These are phyloP conservation scores for Drosophila novamexicana DNA, from an alignment of 1,140 invertebrate species.

Conservation along the genomic window DNA sequence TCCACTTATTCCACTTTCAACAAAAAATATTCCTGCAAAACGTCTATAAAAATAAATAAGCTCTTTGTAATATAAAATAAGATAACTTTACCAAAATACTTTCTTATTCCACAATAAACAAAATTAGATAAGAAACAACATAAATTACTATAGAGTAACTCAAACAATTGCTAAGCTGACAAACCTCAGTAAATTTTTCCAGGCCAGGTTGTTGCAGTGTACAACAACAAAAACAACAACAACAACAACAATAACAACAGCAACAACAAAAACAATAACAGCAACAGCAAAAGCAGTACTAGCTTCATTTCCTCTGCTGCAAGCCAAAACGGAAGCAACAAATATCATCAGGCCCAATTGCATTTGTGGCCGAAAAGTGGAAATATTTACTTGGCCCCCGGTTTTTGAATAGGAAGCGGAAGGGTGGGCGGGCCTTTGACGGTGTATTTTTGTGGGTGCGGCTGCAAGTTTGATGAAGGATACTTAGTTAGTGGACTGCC, in stretches of 20 bases:
- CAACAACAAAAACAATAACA: conserved; percentile 27
- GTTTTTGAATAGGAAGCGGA: conserved; percentile 15
- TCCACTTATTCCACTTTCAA: too few species aligned
- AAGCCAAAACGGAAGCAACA: conserved; percentile 76
- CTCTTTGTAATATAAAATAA: neutral
- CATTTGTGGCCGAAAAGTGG: conserved; percentile 80
- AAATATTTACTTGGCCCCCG: conserved; percentile 69
- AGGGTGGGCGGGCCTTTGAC: neutral
- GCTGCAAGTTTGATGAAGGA: conserved; percentile 35
- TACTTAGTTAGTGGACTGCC: conserved; percentile 42
- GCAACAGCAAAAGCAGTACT: conserved; percentile 39
- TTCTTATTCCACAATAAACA: conserved; percentile 1
- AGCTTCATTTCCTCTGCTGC: conserved; percentile 71
- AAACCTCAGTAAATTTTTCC: conserved; percentile 5
- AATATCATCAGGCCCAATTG: conserved; percentile 82
- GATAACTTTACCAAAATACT: neutral
- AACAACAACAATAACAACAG: conserved; percentile 15
- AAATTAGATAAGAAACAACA: neutral
- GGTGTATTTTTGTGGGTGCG: conserved; percentile 8
- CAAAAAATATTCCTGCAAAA: neutral
- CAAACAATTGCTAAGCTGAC: conserved; percentile 9
- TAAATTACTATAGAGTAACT: conserved; percentile 6
- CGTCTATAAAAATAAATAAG: neutral
- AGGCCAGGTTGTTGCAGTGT: conserved; percentile 28
- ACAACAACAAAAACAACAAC: conserved; percentile 17